These are phyloP conservation scores for Aurelia aurita DNA, from an alignment of 30 jellyfish, hydroid and myxozoan genomes.

Conservation along the genomic window DNA sequence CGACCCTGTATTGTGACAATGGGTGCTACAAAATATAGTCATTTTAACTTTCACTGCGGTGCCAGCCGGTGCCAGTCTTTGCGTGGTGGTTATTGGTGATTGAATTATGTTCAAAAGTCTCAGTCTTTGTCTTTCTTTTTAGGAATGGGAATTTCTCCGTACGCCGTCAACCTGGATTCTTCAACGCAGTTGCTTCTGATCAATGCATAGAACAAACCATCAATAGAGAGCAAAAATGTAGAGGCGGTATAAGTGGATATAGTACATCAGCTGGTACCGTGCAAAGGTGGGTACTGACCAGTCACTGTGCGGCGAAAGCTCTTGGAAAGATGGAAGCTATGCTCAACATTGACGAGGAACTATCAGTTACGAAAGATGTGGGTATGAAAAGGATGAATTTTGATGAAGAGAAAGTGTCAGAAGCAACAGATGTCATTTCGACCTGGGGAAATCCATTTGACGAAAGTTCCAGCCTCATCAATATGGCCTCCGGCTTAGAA, in stretches of 20 bases:
- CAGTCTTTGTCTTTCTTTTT: slow-evolving; percentile 37
- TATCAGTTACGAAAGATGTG: slow-evolving; percentile 50
- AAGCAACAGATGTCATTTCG: slow-evolving; percentile 3
- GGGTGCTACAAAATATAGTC: neutral
- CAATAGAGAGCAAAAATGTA: slow-evolving; percentile 58
- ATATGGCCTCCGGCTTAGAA: slow-evolving; percentile 55
- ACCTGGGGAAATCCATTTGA: slow-evolving; percentile 68
- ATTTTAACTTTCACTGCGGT: slow-evolving; percentile 2
- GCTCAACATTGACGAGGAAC: slow-evolving; percentile 33
- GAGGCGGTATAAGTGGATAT: slow-evolving; percentile 66
- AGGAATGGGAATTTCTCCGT: slow-evolving; percentile 51
- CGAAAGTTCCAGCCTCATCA: slow-evolving; percentile 20
- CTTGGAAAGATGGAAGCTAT: slow-evolving; percentile 35
- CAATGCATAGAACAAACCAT: slow-evolving; percentile 64
- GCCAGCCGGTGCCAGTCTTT: slow-evolving; percentile 10
- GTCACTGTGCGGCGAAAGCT: slow-evolving; percentile 57
- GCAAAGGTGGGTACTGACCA: slow-evolving; percentile 70
- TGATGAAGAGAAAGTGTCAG: slow-evolving; percentile 31
- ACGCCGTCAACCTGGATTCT: slow-evolving; percentile 20
- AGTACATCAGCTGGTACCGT: slow-evolving; percentile 61
- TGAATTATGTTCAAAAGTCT: too few species aligned
- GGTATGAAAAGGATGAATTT: slow-evolving; percentile 50
- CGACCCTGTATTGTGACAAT: too few species aligned
- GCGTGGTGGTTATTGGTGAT: too few species aligned
- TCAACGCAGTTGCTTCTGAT: slow-evolving; percentile 61